A percentile compares a stretch with the other conserved stretches of the same genome.
Conservation (phyloP, 2,888 invertebrate species). For the Agapostemon virescens region DNA sequence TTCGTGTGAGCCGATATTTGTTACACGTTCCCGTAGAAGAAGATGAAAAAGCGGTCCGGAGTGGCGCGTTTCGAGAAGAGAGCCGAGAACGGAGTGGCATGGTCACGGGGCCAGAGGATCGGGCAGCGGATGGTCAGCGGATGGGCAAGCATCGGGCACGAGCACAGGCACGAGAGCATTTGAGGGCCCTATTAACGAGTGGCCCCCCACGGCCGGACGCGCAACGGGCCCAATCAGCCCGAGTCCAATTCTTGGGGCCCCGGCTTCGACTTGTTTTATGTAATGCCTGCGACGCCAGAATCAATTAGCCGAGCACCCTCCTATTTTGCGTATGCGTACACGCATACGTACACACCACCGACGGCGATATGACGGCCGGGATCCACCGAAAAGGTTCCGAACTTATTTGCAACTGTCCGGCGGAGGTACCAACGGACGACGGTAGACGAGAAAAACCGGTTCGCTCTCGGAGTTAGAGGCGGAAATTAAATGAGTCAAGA, state of each 20-base stretch:
- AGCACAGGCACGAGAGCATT: constrained; percentile 53
- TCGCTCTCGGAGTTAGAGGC: constrained; percentile 60
- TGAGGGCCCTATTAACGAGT: constrained; percentile 75
- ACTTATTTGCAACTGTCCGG: constrained; percentile 68
- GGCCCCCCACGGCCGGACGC: constrained; percentile 70
- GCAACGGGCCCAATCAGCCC: constrained; percentile 72
- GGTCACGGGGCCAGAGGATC: constrained; percentile 37
- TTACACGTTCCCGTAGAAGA: constrained; percentile 64
- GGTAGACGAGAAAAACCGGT: constrained; percentile 67
- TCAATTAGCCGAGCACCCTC: constrained; percentile 74
- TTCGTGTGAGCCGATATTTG: constrained; percentile 69
- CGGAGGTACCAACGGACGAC: constrained; percentile 29
- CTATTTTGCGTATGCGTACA: constrained; percentile 71
- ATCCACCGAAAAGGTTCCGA: constrained; percentile 48
- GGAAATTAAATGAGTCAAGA: constrained; percentile 68
- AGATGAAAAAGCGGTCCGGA: constrained; percentile 64
- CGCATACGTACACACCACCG: constrained; percentile 30
- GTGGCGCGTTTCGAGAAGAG: constrained; percentile 38
- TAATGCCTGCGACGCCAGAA: constrained; percentile 74
- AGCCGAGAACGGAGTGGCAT: constrained; percentile 59
- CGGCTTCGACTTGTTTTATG: constrained; percentile 73
- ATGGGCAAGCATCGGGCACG: constrained; percentile 43
- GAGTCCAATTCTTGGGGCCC: constrained; percentile 63
- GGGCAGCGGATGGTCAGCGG: constrained; percentile 1
- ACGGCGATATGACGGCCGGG: constrained; percentile 42